Conservation (phyloP, 2,113 vertebrate species). For the Aphyosemion australe region DNA sequence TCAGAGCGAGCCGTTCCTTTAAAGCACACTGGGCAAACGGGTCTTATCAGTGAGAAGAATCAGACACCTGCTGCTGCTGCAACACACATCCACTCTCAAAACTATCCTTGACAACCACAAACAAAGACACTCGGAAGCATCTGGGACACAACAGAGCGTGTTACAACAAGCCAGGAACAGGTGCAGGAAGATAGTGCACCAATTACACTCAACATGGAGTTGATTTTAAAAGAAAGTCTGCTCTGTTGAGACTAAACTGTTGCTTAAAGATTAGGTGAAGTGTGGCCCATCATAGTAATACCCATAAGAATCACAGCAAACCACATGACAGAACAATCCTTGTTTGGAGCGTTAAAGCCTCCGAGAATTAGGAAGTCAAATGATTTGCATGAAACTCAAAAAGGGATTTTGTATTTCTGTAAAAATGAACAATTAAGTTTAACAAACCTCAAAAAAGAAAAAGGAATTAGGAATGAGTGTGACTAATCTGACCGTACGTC, state of each 20-base stretch:
- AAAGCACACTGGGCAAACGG: constrained; percentile 46
- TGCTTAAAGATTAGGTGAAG: constrained; percentile 14
- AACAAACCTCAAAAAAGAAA: background rate
- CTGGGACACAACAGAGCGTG: constrained; percentile 42
- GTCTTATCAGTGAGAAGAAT: constrained; percentile 56
- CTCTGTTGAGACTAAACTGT: constrained; percentile 29
- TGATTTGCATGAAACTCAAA: background rate
- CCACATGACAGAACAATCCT: constrained; percentile 24
- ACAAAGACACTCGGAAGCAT: constrained; percentile 20
- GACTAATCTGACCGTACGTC: background rate
- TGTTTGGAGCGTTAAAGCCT: constrained; percentile 40
- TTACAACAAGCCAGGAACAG: constrained; percentile 48
- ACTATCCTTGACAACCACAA: constrained; percentile 50
- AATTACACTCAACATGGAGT: constrained; percentile 40
- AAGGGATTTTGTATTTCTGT: no score
- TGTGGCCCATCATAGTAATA: constrained; percentile 9
- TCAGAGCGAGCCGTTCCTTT: constrained; percentile 32
- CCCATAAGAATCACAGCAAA: no score
- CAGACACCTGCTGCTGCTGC: constrained; percentile 65
- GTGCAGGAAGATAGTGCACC: constrained; percentile 27
- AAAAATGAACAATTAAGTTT: no score
- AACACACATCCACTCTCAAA: constrained; percentile 43
- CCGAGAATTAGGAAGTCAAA: no score
- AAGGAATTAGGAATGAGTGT: background rate
- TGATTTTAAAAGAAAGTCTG: constrained; percentile 14